Percentiles rank a stretch among this genome's conserved stretches.
These are phyloP conservation scores for Sturmia bella DNA, from an alignment of 2,888 invertebrate genomes.

Conservation along the genomic window DNA sequence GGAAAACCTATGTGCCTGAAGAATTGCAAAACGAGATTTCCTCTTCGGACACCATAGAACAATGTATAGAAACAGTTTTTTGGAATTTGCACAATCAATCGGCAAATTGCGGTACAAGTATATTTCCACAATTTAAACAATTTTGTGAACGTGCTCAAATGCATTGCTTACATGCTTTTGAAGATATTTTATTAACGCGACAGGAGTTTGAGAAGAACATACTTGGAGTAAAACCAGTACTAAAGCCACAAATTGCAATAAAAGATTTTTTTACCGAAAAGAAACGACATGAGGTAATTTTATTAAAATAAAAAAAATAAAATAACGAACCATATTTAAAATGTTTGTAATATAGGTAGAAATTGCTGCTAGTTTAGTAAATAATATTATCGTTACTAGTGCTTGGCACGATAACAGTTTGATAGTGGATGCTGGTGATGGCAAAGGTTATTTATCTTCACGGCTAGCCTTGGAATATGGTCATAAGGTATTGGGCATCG, in stretches of 20 bases:
- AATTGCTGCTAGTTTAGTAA: conserved; percentile 85
- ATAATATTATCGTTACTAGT: conserved; percentile 81
- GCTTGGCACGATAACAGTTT: conserved; percentile 45
- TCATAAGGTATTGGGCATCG: conserved; percentile 90
- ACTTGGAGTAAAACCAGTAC: background rate
- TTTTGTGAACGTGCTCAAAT: conserved; percentile 72
- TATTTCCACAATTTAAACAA: conserved; percentile 69
- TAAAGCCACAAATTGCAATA: conserved; percentile 76
- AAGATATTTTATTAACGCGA: conserved; percentile 74
- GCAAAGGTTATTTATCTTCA: conserved; percentile 92
- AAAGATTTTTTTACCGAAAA: conserved; percentile 90
- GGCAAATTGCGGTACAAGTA: background rate
- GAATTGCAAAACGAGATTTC: conserved; percentile 83
- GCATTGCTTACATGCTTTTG: conserved; percentile 72
- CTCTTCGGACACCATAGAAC: conserved; percentile 73
- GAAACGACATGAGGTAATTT: conserved; percentile 89
- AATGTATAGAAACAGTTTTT: conserved; percentile 82
- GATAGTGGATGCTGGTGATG: conserved; percentile 93
- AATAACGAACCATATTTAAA: background rate
- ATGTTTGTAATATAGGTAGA: conserved; percentile 83
- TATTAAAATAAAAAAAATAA: background rate
- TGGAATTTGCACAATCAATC: conserved; percentile 78
- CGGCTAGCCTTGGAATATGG: conserved; percentile 87
- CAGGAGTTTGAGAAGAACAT: conserved; percentile 78
- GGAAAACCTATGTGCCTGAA: conserved; percentile 84